Conservation (phyloP, 1,140 invertebrate genomes). For the Drosophila pallidifrons region DNA sequence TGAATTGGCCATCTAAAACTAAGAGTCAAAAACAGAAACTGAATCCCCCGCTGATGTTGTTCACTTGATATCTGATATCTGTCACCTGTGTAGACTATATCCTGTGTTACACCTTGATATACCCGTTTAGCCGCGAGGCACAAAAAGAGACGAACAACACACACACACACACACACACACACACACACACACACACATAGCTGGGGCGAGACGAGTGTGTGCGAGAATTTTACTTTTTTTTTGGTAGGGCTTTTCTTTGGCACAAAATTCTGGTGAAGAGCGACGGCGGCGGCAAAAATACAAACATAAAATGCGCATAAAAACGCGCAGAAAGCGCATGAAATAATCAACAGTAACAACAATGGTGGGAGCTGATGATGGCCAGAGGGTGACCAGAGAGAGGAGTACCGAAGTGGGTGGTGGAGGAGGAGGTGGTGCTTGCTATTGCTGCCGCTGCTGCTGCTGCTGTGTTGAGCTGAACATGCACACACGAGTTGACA, state of each 20-base stretch:
- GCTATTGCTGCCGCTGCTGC: constrained; percentile 30
- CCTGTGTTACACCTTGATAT: not conserved
- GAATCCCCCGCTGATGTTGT: not conserved
- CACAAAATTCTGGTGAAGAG: constrained; percentile 17
- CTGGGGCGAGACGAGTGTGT: constrained; percentile 8
- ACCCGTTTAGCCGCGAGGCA: not conserved
- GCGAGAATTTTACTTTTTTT: constrained; percentile 22
- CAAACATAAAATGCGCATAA: constrained; percentile 83
- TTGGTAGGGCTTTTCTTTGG: constrained; percentile 36
- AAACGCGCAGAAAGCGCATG: constrained; percentile 78
- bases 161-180: too few species aligned
- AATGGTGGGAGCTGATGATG: constrained; percentile 40
- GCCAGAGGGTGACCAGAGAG: constrained; percentile 21
- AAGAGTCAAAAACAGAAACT: not conserved
- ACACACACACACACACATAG: not conserved
- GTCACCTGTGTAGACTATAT: not conserved
- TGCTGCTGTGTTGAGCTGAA: constrained; percentile 17
- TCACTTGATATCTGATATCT: not conserved
- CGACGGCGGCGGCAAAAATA: constrained; percentile 57
- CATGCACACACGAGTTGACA: constrained; percentile 69
- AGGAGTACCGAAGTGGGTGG: not conserved
- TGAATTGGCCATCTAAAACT: not conserved
- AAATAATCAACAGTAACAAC: constrained; percentile 81
- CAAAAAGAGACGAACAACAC: not conserved
- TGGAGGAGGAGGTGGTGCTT: constrained; percentile 1